phyloP scores from a whole-genome alignment of 2,113 vertebrate genomes.

The Varanus komodoensis region DNA sequence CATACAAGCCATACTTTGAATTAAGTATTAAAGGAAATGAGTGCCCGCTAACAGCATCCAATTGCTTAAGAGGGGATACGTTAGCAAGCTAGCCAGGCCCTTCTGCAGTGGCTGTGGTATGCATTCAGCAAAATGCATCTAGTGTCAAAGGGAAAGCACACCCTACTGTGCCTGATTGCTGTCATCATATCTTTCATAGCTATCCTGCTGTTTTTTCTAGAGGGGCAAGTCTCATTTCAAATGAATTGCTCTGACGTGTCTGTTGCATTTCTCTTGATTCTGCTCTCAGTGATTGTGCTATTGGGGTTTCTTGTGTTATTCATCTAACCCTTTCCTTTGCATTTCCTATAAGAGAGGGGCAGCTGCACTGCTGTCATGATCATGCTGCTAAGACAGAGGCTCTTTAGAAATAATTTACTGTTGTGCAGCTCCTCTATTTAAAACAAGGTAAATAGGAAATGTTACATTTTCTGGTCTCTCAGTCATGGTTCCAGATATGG shows the following conservation, averaged over 20 bases:
- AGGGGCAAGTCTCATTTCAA: background rate
- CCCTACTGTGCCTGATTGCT: conserved; percentile 5
- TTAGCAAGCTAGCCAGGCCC: background rate
- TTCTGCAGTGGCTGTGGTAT: background rate
- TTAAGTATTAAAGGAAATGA: background rate
- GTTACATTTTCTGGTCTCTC: background rate
- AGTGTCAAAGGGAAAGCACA: background rate
- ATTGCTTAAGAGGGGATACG: background rate
- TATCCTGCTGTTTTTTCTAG: conserved; percentile 5
- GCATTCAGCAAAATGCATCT: background rate
- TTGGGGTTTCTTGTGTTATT: background rate
- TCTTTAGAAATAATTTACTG: background rate
- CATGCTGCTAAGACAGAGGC: background rate
- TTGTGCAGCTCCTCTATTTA: background rate
- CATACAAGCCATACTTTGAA: background rate
- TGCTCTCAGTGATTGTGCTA: background rate
- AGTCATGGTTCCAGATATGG: background rate
- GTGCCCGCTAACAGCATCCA: background rate
- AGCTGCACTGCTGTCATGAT: background rate
- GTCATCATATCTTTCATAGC: conserved; percentile 7
- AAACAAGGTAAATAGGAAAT: background rate
- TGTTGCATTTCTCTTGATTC: conserved; percentile 1
- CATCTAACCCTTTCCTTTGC: background rate
- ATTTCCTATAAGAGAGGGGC: background rate
- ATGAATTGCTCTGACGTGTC: background rate